A percentile compares a stretch with the other conserved stretches of the same genome.
phyloP scores from a whole-genome alignment of 1,140 invertebrate genomes.

The Cryptotermes secundus region DNA sequence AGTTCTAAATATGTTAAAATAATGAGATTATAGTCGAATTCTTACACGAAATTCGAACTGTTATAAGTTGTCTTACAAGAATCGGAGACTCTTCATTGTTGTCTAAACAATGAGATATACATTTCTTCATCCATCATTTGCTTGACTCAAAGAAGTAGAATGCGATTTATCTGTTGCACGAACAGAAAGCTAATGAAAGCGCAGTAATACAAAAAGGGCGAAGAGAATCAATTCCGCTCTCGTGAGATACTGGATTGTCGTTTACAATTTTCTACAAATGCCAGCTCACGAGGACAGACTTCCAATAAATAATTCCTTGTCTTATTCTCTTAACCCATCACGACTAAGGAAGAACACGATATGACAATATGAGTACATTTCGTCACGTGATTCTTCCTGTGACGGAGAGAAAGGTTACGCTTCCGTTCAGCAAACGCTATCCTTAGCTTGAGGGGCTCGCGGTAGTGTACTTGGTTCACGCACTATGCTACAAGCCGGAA shows the following conservation, averaged over 20 bases:
- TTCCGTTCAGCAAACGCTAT: not conserved
- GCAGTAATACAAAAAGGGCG: not conserved
- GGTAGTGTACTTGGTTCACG: no score
- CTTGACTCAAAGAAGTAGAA: not conserved
- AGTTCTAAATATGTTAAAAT: no score
- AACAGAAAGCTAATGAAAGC: not conserved
- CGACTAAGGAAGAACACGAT: not conserved
- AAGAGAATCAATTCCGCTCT: not conserved
- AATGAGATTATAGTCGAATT: no score
- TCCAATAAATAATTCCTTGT: slow-evolving; percentile 1
- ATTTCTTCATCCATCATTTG: not conserved
- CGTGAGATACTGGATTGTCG: not conserved
- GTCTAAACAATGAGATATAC: not conserved
- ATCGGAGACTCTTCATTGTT: not conserved
- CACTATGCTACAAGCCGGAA: no score
- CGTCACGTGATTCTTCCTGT: not conserved
- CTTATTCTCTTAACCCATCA: slow-evolving; percentile 1
- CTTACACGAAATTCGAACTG: no score
- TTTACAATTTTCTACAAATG: not conserved
- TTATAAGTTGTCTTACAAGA: not conserved
- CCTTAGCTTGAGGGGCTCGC: no score
- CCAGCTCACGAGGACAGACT: not conserved
- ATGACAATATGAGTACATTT: not conserved
- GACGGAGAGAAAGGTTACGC: not conserved
- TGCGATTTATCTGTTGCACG: not conserved